These are phyloP conservation scores for Podiceps cristatus DNA, from an alignment of 2,113 vertebrate species.

Conservation along the genomic window DNA sequence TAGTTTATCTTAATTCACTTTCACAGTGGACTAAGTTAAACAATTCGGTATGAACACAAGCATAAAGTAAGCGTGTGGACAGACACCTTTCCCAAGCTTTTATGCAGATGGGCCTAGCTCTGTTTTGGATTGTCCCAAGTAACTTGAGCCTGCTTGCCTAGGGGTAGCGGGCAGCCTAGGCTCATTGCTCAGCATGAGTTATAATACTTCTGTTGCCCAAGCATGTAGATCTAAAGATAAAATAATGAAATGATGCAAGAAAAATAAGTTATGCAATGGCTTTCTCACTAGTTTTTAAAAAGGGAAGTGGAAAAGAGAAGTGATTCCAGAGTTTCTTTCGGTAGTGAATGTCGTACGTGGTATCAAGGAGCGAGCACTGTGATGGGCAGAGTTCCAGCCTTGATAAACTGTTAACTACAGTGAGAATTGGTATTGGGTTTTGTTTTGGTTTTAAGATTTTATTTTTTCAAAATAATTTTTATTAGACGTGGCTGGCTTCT, in stretches of 20 bases:
- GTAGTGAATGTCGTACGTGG: neutral
- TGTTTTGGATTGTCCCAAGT: neutral
- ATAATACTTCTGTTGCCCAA: neutral
- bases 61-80: neutral
- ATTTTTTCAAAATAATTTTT: neutral
- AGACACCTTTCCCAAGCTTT: neutral
- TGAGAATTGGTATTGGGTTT: neutral
- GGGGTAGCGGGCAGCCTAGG: neutral
- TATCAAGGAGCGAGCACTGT: neutral
- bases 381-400: neutral
- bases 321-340: neutral
- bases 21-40: neutral
- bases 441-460: neutral
- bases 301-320: slow-evolving; percentile 36
- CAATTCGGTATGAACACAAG: neutral
- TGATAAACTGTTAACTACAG: neutral
- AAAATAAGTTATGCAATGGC: neutral
- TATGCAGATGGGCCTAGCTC: neutral
- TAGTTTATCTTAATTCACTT: neutral
- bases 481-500: neutral
- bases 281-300: neutral
- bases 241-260: neutral
- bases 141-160: neutral
- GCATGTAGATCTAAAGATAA: neutral
- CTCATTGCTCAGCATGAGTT: neutral